Base-by-base conservation (phyloP, 2,888 invertebrate genomes). In the Unio delphinus region DNA sequence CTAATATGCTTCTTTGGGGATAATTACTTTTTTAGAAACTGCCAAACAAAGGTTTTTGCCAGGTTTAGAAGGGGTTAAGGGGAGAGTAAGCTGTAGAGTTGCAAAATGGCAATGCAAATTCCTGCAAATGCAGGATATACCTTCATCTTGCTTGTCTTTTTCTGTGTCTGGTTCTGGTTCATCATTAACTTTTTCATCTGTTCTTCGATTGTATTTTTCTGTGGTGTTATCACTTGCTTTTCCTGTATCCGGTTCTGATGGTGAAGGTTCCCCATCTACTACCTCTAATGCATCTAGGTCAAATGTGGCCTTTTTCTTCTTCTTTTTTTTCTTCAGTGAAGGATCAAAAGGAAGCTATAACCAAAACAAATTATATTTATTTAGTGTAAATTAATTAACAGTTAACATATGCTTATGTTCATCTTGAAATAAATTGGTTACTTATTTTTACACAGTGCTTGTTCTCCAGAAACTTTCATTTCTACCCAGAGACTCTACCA, bases 271-370 rank as follows among this genome's bases (percentile, higher is more conserved):
- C 6, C 81, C 84, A 70, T 79, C 80, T 55, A 78, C 65, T 6
- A 80, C 74, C 11, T 72, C 76, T 56, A 74, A 68, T n/a, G 73
- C 78, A 90, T 97, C 96, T 82, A 96, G 92, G 90, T 97, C 97
- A 88, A 97, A 97, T 55, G 95, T 94, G 86, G 95, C 96, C 95
- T 96, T 97, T 94, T 95, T 96, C 92, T 96, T 97, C 92, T 97
- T 97, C 91, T 97, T 97, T 91, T 97, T 97, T 92, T 97, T 97
- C 83, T 93, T 93, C 81, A 96, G 90, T 79, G 94, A 93, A 45
- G 96, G 95, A 91, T 97, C 97, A 90, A 96, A 96, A 86, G 84
- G 81, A 17, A 95, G 93, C 95, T 93, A 84, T 23, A 89, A 89
- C 70, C 62, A 69, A 68, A 58, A 67, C 15, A 57, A 73, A 57